Conservation (phyloP, 92 coral and sea anemone genomes). For the Pocillopora grandis region DNA sequence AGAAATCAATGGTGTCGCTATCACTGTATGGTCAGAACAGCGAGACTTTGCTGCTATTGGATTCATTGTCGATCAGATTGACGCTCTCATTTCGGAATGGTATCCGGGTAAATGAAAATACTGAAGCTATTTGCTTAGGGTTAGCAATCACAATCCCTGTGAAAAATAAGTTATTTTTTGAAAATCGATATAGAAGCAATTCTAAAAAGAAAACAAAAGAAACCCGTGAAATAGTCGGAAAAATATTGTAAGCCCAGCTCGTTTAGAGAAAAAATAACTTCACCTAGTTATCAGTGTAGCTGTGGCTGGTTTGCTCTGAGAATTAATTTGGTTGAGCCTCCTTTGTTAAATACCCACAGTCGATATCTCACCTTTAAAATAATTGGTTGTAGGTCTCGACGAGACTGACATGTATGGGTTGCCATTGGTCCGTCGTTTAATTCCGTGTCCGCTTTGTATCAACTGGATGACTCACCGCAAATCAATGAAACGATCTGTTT, state of each 20-base stretch:
- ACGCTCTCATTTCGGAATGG: constrained; percentile 97
- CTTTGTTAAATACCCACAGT: background rate
- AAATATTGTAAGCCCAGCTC: no score
- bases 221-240: no score
- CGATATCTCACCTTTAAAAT: no score
- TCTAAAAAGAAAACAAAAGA: no score
- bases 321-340: background rate
- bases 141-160: no score
- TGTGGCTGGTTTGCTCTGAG: no score
- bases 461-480: constrained; percentile 42
- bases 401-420: constrained; percentile 87
- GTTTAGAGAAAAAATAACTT: no score
- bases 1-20: constrained; percentile 83
- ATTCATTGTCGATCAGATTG: constrained; percentile 94
- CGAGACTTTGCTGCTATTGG: constrained; percentile 93
- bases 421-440: constrained; percentile 89
- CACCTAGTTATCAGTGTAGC: no score
- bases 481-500: constrained; percentile 66
- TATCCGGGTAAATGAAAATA: constrained; percentile 79
- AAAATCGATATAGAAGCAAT: no score
- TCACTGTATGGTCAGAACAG: constrained; percentile 80
- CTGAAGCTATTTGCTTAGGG: no score
- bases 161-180: no score
- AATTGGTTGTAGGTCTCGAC: constrained; percentile 70
- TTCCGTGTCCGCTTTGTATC: constrained; percentile 89